A percentile compares a stretch with the other conserved stretches of the same genome.
These are phyloP conservation scores for Axinella damicornis DNA, from an alignment of 37 sponge, comb jelly and placozoan genomes.

Conservation along the genomic window DNA sequence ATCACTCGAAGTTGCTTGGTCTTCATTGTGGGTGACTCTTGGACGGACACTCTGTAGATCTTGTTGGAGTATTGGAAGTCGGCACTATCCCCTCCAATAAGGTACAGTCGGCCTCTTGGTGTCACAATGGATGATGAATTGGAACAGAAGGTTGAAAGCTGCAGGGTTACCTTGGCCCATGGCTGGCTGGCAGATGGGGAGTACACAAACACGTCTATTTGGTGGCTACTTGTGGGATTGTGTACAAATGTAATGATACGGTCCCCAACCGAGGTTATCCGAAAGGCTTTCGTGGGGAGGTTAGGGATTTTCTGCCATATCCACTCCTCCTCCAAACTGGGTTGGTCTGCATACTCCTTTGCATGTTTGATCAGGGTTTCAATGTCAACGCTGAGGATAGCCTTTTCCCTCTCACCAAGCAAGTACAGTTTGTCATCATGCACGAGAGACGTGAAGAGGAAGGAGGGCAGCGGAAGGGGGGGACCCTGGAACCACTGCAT, in stretches of 20 bases:
- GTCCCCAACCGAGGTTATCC: background rate
- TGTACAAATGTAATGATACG: background rate
- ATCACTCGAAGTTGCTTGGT: too few relatives aligned
- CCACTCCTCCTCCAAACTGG: background rate
- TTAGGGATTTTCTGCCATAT: constrained; percentile 8
- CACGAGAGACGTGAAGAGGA: background rate
- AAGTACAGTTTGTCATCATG: background rate
- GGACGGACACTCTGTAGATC: background rate
- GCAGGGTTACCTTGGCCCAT: background rate
- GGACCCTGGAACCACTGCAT: constrained; percentile 17
- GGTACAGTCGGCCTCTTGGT: background rate
- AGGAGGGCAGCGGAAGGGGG: constrained; percentile 6
- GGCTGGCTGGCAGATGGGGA: background rate
- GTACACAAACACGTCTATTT: background rate
- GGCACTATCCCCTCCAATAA: constrained; percentile 14
- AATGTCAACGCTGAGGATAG: background rate
- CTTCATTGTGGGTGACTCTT: too few relatives aligned
- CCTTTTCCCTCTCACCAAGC: background rate
- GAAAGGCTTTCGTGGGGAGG: background rate
- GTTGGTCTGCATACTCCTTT: background rate
- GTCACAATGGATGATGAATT: background rate
- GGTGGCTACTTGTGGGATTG: background rate
- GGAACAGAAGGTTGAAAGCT: background rate
- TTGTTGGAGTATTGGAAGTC: constrained; percentile 21
- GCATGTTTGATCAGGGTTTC: background rate